phyloP scores from a whole-genome alignment of 2,113 vertebrate species.

The Nanorana parkeri region DNA sequence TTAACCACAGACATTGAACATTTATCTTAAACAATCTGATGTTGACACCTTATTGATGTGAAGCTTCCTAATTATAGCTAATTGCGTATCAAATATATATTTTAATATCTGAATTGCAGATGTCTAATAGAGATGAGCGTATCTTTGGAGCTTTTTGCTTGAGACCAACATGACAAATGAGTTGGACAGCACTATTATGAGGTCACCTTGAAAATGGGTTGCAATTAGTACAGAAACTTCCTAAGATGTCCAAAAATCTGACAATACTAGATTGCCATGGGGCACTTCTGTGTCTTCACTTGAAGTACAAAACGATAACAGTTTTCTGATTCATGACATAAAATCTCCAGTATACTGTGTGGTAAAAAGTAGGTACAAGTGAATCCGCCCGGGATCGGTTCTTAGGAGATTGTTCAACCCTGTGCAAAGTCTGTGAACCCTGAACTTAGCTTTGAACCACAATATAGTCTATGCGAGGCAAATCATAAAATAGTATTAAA shows the following conservation, averaged over 20 bases:
- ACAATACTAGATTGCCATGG: conserved; percentile 68
- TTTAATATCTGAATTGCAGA: conserved; percentile 68
- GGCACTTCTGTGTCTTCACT: conserved; percentile 65
- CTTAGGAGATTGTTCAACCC: too few relatives aligned
- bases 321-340: too few relatives aligned
- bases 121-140: conserved; percentile 72
- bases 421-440: too few relatives aligned
- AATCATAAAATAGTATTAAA: too few relatives aligned
- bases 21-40: conserved; percentile 70
- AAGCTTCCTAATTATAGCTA: conserved; percentile 81
- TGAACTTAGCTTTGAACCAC: too few relatives aligned
- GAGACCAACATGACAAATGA: conserved; percentile 71
- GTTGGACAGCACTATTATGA: conserved; percentile 72
- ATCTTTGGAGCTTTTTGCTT: conserved; percentile 65
- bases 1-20: conserved; percentile 79
- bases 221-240: conserved; percentile 73
- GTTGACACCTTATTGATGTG: conserved; percentile 76
- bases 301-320: too few relatives aligned
- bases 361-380: too few relatives aligned
- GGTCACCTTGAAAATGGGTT: conserved; percentile 75
- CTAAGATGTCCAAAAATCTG: conserved; percentile 65
- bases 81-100: conserved; percentile 73
- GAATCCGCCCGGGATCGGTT: too few relatives aligned
- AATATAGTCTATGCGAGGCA: too few relatives aligned
- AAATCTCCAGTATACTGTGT: too few relatives aligned